Conservation (phyloP, 2,797 vertebrate species). For the Sphenopsis melanotis region DNA sequence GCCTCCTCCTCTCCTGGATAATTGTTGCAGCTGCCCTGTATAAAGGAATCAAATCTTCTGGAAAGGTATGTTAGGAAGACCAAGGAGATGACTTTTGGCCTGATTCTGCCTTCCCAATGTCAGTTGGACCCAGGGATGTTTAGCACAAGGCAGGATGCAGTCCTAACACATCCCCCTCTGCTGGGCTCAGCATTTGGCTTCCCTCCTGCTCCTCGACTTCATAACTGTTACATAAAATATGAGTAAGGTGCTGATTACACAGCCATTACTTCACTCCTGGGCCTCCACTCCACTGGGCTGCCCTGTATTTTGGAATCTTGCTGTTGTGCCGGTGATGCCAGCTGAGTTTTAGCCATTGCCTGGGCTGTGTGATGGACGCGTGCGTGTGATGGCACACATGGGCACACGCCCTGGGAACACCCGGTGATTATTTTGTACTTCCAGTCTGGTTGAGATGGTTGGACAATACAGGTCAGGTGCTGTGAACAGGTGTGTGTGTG, state of each 20-base stretch:
- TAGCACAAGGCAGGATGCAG: neutral
- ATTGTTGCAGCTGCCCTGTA: conserved; percentile 82
- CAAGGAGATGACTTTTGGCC: neutral
- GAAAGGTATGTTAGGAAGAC: conserved; percentile 82
- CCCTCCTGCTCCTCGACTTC: neutral
- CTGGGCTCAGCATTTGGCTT: neutral
- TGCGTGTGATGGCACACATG: neutral
- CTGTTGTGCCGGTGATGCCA: neutral
- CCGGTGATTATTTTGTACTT: neutral
- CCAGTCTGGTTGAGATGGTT: neutral
- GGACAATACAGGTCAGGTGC: neutral
- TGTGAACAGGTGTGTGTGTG: neutral
- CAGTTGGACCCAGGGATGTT: neutral
- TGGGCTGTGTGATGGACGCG: neutral
- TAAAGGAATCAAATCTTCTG: conserved; percentile 96
- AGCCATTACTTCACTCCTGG: neutral
- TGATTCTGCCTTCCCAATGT: neutral
- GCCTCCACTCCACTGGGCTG: neutral
- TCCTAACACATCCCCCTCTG: neutral
- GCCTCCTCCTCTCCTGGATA: conserved; percentile 86
- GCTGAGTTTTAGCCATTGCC: neutral
- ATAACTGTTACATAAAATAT: neutral
- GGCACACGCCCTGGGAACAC: neutral
- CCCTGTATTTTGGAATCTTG: neutral
- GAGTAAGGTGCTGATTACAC: neutral